Conservation (phyloP, 2,888 invertebrate genomes). For the Agrypnus murinus region DNA sequence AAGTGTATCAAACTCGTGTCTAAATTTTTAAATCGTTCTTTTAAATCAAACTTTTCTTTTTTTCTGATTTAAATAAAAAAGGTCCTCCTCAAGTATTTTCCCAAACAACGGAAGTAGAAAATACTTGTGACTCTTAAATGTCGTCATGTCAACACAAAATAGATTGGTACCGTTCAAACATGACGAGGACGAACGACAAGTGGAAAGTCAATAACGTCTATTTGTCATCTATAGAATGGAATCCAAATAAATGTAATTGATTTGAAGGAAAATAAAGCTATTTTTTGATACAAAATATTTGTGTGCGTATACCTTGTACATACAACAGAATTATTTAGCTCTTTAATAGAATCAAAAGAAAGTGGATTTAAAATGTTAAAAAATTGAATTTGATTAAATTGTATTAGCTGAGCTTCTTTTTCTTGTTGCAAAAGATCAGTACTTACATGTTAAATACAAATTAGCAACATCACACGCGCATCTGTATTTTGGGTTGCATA, state of each 20-base stretch:
- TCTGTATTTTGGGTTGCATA: no score
- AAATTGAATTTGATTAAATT: constrained; percentile 10
- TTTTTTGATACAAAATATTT: constrained; percentile 27
- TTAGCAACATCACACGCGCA: no score
- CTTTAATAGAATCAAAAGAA: no score
- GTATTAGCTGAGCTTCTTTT: neutral
- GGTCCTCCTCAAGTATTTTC: constrained; percentile 34
- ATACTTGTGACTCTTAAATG: constrained; percentile 43
- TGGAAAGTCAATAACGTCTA: constrained; percentile 51
- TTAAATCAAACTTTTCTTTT: constrained; percentile 10
- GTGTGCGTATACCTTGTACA: constrained; percentile 15
- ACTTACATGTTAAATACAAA: no score
- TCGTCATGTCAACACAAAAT: constrained; percentile 47
- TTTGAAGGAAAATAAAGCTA: constrained; percentile 45
- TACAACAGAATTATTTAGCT: constrained; percentile 22
- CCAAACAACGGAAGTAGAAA: constrained; percentile 34
- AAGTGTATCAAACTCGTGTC: constrained; percentile 35
- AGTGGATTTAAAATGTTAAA: no score
- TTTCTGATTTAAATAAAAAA: constrained; percentile 13
- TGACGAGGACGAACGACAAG: constrained; percentile 44
- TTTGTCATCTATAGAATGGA: constrained; percentile 52
- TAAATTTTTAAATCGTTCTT: constrained; percentile 34
- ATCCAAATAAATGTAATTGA: constrained; percentile 54
- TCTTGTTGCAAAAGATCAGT: no score
- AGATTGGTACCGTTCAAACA: constrained; percentile 52